Evolutionary conservation across 2,797 vertebrate genomes (phyloP), one percentile per base, ranked within the genome.

Genomic region (Chanos chanos): DNA sequence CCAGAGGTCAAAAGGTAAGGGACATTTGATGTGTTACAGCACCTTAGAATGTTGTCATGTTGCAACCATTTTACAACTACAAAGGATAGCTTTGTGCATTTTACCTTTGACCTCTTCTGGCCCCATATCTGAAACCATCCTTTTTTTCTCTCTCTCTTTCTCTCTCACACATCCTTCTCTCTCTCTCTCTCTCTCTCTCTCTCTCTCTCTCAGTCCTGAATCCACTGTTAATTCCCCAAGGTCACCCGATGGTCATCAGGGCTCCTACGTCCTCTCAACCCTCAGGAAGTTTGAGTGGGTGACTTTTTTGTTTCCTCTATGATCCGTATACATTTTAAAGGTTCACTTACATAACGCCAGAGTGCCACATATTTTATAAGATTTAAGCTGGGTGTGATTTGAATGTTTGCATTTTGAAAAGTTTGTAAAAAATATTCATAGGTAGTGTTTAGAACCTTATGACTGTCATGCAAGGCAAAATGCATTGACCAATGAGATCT

Each of bases 231-330:
- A 4, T 63, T 59, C 71, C 31, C 36, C 13, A 37, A 70, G 13
- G 24, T 39, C 65, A 0, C 2, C 10, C 6, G 0, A n/a, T 4
- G 19, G 6, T 2, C 70, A 10, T 19, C 41, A 52, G 15, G 39
- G 24, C 0, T 78, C 77, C 2, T 77, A 73, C 1, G 73, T 87
- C 33, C 24, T 25, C 30, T 65, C 61, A 24, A 50, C 77, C 5
- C n/a, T 60, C 48, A 81, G 33, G 58, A 83, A 13, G 43, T 86
- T 80, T 74, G 83, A 82, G 86, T 84, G 40, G 73, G 77, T 79
- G 37, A 57, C 53, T 18, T 2, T 59, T 10, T 56, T n/a, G 34
- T 13, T 30, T 44, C n/a, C 4, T 28, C 12, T 21, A 1, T 39
- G 4, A 45, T 2, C 9, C n/a, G 33, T 2, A 21, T 51, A n/a